Evolutionary conservation across 2,797 vertebrate species (phyloP), one percentile per base, ranked within the genome.

Genomic region (Pogoniulus pusillus): DNA sequence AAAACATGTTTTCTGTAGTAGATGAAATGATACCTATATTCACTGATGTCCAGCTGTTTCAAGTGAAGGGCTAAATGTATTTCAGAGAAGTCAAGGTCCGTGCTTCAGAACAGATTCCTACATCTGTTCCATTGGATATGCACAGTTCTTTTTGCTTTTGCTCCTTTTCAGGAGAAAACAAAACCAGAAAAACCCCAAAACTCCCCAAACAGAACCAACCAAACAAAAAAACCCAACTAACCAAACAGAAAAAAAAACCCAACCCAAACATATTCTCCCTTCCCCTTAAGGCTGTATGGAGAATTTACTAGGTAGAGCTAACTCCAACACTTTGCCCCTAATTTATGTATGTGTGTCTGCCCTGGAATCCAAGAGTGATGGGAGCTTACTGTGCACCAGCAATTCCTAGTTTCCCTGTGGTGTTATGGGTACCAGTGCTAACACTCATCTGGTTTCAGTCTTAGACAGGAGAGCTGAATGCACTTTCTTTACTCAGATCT

Each of bases 21-120:
- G 78, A 73, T 93, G 63, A 89, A 93, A 87, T 80, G 89, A 82
- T 91, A 66, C 39, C 75, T 87, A 6, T 85, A 85, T 89, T 90
- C 53, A 66, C 3, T 39, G 34, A 9, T 85, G 51, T 93, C 80
- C 27, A 71, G 82, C 92, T 92, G 65, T 88, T 94, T 86, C 75
- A 71, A 53, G 62, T 82, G 73, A 74, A 87, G 51, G 90, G 20
- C 62, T 87, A 92, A 93, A 82, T 4, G 2, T 53, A 68, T 91
- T 93, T 88, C 58, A 85, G 43, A 85, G 57, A 86, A 91, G 87
- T 91, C 65, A 91, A 75, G 37, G 59, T 78, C 35, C 89, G 34
- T 87, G 47, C 64, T 92, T 81, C 69, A 64, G 79, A 82, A 71
- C 7, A 35, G 49, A 18, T 91, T 82, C 27, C 86, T 86, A n/a